Base-by-base conservation (phyloP, 2,888 invertebrate species). In the Protonemura montana region DNA sequence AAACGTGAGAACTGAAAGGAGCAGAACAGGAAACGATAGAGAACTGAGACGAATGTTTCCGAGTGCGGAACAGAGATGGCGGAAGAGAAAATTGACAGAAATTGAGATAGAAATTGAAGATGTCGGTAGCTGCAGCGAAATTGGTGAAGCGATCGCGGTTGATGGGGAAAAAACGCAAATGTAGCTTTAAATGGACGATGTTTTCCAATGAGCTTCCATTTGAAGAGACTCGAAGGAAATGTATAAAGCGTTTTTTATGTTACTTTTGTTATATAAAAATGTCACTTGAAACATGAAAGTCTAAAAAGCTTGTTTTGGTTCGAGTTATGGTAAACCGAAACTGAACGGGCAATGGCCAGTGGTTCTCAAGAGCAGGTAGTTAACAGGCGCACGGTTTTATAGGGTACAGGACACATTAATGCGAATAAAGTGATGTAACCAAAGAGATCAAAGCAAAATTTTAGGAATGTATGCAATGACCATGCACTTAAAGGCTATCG, bases 101-200 rank as follows among this genome's bases (percentile, higher is more conserved):
- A 59, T 59, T 59, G 59, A 59, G 59, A 59, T 59, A 59, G 59
- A 59, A 59, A 59, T 59, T 59, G 59, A 59, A 59, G 59, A 59
- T 59, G 59, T 59, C 59, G 59, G 7, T 59, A 2, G n/a, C n/a
- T 59, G 59, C 7, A 59, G 21, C 16, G 59, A 59, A 59, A 59
- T 59, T 59, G 59, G 13, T 59, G 59, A 21, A 59, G 59, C 59
- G 59, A 59, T 59, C 59, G 59, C 59, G 59, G 59, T 59, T 59
- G 21, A 59, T 59, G 59, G 59, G 59, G 6, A 59, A 59, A 59
- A 16, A 59, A 59, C 59, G 59, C 59, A 59, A 59, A 59, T 59
- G 59, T 59, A 59, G 59, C 59, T 13, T 59, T 21, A 59, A 59
- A 59, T 59, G 59, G 59, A 21, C 59, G 59, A 10, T 59, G 59